Conservation (phyloP, 2,888 invertebrate genomes). For the Drosophila barbarae region DNA sequence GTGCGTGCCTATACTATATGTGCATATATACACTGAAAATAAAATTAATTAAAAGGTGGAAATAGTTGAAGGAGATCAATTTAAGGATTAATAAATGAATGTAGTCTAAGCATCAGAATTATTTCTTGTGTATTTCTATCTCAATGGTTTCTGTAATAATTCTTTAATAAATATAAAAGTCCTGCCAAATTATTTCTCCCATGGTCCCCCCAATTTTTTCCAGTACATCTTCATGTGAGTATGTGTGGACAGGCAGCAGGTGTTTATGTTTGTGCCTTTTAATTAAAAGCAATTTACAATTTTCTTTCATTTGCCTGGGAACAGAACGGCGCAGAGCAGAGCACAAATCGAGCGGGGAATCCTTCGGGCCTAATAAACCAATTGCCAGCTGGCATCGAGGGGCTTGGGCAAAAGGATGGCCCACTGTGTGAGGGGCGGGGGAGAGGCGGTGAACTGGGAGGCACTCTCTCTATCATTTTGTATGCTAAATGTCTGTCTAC, state of each 20-base stretch:
- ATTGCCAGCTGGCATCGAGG: constrained; percentile 35
- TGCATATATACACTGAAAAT: constrained; percentile 9
- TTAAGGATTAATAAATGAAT: too few relatives aligned
- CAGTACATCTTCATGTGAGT: constrained; percentile 11
- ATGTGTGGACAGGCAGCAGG: constrained; percentile 58
- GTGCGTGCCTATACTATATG: constrained; percentile 21
- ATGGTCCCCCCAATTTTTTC: not conserved
- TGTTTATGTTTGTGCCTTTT: constrained; percentile 75
- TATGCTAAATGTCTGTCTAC: constrained; percentile 45
- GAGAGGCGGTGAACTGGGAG: not conserved
- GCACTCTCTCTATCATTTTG: constrained; percentile 43
- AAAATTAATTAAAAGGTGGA: not conserved
- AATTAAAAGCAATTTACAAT: constrained; percentile 76
- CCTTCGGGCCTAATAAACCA: constrained; percentile 43
- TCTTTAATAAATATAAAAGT: too few relatives aligned
- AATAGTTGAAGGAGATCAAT: not conserved
- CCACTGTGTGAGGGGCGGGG: not conserved
- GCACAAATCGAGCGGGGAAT: constrained; percentile 30
- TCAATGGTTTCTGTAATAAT: not conserved
- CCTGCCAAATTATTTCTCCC: too few relatives aligned
- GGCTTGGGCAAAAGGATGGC: not conserved
- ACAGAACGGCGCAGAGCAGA: constrained; percentile 40
- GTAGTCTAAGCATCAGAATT: too few relatives aligned
- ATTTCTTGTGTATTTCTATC: too few relatives aligned
- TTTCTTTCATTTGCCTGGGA: constrained; percentile 64